A percentile compares a stretch with the other conserved stretches of the same genome.
These are phyloP conservation scores for Dreissena rostriformis DNA, from an alignment of 1,140 invertebrate genomes.

Conservation along the genomic window DNA sequence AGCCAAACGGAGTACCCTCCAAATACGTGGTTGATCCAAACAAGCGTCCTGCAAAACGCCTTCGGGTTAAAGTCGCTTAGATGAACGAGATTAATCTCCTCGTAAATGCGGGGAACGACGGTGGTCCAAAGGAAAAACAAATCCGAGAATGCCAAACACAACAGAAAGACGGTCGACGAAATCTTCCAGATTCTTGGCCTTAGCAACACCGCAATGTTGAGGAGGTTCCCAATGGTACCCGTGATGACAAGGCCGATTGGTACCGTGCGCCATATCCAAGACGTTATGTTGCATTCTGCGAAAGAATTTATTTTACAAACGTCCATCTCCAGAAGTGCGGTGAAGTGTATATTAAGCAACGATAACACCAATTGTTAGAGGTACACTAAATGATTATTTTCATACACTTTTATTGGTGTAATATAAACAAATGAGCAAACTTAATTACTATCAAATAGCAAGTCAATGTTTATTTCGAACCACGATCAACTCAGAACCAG, in stretches of 20 bases:
- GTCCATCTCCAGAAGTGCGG: no score
- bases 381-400: conserved; percentile 5
- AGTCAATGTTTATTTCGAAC: no score
- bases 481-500: no score
- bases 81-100: not conserved
- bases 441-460: no score
- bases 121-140: conserved; percentile 3
- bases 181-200: not conserved
- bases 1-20: not conserved
- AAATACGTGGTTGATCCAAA: not conserved
- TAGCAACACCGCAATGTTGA: not conserved
- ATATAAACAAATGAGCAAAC: no score
- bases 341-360: no score
- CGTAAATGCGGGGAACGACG: not conserved
- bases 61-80: not conserved
- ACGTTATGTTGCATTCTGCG: not conserved
- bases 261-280: conserved; percentile 7
- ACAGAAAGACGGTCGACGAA: not conserved
- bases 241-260: not conserved
- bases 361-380: no score
- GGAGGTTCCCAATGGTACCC: conserved; percentile 1
- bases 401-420: no score
- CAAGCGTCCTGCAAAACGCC: not conserved
- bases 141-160: not conserved
- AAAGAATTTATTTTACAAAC: not conserved